Evolutionary conservation across 2,113 vertebrate species (phyloP).

Genomic region (Bucco capensis): DNA sequence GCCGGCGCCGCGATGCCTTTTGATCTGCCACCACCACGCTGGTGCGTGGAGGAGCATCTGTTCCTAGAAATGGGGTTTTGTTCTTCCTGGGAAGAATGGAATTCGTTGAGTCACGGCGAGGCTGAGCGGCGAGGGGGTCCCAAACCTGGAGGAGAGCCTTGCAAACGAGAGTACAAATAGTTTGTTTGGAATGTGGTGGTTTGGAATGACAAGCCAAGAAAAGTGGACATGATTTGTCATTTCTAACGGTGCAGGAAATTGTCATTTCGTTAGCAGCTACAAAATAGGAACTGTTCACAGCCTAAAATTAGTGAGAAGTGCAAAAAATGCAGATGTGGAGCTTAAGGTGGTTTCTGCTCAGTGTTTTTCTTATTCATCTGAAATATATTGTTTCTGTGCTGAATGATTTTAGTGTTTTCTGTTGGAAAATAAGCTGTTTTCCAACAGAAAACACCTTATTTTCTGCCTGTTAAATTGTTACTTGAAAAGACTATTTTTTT

Average conservation of each 20-base stretch:
- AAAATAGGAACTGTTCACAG: not conserved
- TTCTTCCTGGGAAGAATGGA: not conserved
- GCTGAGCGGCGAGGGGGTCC: not conserved
- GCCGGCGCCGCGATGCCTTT: not conserved
- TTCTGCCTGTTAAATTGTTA: not conserved
- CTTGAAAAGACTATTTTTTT: not conserved
- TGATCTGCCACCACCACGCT: not conserved
- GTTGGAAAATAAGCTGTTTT: not conserved
- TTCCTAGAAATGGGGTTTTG: not conserved
- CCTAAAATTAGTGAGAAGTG: not conserved
- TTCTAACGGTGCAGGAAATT: not conserved
- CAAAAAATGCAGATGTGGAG: not conserved
- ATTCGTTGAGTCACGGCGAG: not conserved
- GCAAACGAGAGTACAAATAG: not conserved
- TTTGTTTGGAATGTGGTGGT: not conserved
- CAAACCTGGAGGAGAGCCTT: not conserved
- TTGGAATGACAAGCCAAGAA: no score
- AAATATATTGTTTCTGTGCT: not conserved
- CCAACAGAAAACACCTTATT: no score
- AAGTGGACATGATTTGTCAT: not conserved
- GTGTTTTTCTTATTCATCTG: not conserved
- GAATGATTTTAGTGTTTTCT: conserved; percentile 8
- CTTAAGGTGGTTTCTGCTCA: not conserved
- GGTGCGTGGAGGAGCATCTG: not conserved
- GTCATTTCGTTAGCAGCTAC: not conserved